A percentile compares a stretch with the other conserved stretches of the same genome.
phyloP scores from a whole-genome alignment of 2,113 vertebrate genomes.

The Conger conger region DNA sequence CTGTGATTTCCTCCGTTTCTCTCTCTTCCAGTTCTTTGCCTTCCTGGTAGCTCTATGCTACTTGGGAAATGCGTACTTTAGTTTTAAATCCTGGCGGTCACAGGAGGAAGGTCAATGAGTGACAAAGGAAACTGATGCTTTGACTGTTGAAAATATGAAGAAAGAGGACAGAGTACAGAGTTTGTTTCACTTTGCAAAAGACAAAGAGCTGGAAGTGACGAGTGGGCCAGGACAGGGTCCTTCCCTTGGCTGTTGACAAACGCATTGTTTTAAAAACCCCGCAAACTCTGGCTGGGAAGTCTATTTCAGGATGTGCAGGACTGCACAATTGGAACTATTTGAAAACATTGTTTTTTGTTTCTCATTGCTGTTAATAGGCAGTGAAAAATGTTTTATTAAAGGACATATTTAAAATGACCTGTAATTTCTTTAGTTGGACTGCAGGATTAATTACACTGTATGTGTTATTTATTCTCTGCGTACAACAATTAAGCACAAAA shows the following conservation, averaged over 20 bases:
- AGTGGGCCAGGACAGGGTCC: neutral
- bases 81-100: slow-evolving; percentile 80
- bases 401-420: neutral
- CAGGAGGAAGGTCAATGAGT: slow-evolving; percentile 55
- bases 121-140: neutral
- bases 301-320: neutral
- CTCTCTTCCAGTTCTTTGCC: slow-evolving; percentile 80
- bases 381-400: neutral
- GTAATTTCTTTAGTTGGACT: neutral
- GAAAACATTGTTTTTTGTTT: neutral
- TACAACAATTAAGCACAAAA: neutral
- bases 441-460: neutral
- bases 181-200: neutral
- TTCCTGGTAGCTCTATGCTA: slow-evolving; percentile 86
- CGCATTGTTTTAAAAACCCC: neutral
- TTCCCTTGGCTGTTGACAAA: neutral
- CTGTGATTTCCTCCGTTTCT: slow-evolving; percentile 16
- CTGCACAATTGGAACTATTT: neutral
- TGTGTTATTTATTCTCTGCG: neutral
- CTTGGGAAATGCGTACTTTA: slow-evolving; percentile 79
- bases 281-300: neutral
- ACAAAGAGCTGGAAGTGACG: neutral
- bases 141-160: neutral
- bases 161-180: neutral
- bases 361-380: neutral